Percentiles rank a stretch among this genome's conserved stretches.
Evolutionary conservation across 2,888 invertebrate genomes (phyloP).

Genomic region (Dryomyza anilis): DNA sequence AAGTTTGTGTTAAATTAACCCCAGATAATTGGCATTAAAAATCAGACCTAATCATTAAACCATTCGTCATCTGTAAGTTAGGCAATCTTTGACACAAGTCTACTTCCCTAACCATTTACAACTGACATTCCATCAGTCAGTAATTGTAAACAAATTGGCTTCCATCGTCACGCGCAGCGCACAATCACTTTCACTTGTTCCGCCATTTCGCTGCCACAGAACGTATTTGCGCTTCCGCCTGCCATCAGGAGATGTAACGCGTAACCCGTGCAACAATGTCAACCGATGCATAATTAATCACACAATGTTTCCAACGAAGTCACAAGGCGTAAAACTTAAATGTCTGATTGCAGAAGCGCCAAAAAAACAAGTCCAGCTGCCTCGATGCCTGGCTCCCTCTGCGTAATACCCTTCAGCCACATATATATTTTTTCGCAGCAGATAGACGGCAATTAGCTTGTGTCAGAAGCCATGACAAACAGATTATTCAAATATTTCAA

Average conservation of each 20-base stretch:
- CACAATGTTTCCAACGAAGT: constrained; percentile 38
- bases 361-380: no score
- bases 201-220: background rate
- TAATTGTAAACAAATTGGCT: background rate
- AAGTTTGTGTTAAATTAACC: no score
- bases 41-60: no score
- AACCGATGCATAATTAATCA: constrained; percentile 45
- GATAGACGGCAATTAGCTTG: constrained; percentile 44
- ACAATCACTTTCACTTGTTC: constrained; percentile 1
- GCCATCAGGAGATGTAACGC: background rate
- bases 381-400: background rate
- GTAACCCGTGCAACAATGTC: constrained; percentile 24
- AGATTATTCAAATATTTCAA: constrained; percentile 48
- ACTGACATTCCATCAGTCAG: no score
- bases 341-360: no score
- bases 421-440: constrained; percentile 12
- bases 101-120: no score
- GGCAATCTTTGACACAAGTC: no score
- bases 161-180: background rate
- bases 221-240: background rate
- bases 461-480: constrained; percentile 46
- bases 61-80: no score
- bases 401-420: background rate
- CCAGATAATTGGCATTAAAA: no score
- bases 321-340: constrained; percentile 46